Base-by-base conservation (phyloP, 1,140 invertebrate species). In the Planococcus citri region DNA sequence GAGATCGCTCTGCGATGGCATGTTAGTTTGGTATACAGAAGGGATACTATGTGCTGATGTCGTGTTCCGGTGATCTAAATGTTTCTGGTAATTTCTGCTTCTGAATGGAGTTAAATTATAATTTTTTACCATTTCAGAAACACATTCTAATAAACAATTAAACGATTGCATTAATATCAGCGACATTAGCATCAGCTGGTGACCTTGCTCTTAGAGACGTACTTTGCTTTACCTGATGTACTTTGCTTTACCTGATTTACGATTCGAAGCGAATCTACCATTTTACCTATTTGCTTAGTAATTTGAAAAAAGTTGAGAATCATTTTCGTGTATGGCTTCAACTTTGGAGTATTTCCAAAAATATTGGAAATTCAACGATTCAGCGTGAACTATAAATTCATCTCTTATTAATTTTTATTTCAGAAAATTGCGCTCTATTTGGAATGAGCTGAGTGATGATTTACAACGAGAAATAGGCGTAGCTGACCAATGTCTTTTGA, bases 361-460 rank as follows among this genome's bases (percentile, higher is more conserved):
- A n/a, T n/a, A n/a, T n/a, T n/a, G n/a, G n/a, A n/a, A n/a, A n/a
- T n/a, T n/a, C n/a, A n/a, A n/a, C 41, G 12, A 51, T 9, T 51
- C n/a, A 17, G 25, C 6, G 20, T 17, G 8, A 60, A 60, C 21
- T 60, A 22, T 60, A 17, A 9, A 9, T 60, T 60, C 20, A 22
- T 10, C 0, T 68, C 29, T n/a, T 29, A 69, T 58, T 69, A 8
- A n/a, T 64, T 72, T 67, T 68, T 41, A 38, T 73, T 74, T 27
- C 72, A 82, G 91, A 74, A 86, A 87, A 71, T 79, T 97, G 51
- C 83, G 93, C 72, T 87, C 87, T 14, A 77, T 88, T 27, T 97
- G 94, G 94, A 93, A 96, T 74, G 85, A 84, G 61, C 88, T 95
- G 72, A 87, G 87, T 1, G 94, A 96, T 73, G 87, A 88, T 74